Conservation (phyloP, 2,797 vertebrate species). For the Aythya fuligula region DNA sequence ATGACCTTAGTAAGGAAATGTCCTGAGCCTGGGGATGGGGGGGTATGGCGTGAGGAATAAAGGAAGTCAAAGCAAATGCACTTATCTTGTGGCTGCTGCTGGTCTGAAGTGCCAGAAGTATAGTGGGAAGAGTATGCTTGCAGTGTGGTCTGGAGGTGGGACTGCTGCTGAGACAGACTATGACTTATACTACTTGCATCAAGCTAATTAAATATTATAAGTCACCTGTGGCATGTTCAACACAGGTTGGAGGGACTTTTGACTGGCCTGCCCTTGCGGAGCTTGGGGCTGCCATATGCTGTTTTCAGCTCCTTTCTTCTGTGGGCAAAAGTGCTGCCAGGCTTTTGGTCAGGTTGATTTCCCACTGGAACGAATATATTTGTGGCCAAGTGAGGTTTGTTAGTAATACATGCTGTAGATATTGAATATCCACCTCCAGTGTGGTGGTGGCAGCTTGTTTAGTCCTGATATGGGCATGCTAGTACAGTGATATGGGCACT, state of each 20-base stretch:
- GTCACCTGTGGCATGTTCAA: background rate
- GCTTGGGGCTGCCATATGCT: rapidly evolving
- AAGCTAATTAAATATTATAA: too few species aligned
- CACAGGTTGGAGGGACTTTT: background rate
- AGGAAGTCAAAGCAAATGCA: background rate
- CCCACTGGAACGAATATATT: rapidly evolving
- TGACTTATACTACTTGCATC: too few species aligned
- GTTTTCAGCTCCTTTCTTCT: background rate
- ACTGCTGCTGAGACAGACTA: background rate
- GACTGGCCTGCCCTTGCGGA: too few species aligned
- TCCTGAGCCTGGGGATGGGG: background rate
- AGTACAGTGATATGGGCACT: too few species aligned
- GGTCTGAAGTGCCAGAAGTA: background rate
- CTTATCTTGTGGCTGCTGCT: background rate
- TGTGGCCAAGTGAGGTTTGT: background rate
- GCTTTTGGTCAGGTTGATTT: background rate
- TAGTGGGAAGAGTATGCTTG: background rate
- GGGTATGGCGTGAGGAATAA: background rate
- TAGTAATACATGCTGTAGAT: rapidly evolving
- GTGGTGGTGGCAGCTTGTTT: rapidly evolving
- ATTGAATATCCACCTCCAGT: background rate
- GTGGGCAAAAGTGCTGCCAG: background rate
- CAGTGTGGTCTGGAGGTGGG: background rate
- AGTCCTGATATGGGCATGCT: too few species aligned
- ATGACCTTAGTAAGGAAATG: background rate